Conservation (phyloP, 2,113 vertebrate species). For the Podilymbus podiceps region DNA sequence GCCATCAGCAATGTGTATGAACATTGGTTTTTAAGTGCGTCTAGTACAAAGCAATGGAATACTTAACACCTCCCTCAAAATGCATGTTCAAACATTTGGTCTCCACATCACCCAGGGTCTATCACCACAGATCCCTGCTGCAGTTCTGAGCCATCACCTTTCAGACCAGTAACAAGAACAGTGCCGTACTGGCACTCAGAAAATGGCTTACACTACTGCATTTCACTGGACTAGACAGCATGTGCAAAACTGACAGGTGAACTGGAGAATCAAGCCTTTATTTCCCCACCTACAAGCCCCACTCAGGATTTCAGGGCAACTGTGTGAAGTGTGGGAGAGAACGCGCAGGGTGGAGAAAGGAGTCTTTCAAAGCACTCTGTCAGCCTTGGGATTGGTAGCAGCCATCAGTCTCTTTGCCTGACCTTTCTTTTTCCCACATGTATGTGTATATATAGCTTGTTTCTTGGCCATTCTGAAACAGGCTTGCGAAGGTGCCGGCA, state of each 20-base stretch:
- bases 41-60: not conserved
- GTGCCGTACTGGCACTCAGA: not conserved
- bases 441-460: not conserved
- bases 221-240: not conserved
- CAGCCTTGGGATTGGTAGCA: not conserved
- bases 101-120: not conserved
- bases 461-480: not conserved
- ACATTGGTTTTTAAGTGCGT: not conserved
- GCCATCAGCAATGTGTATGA: not conserved
- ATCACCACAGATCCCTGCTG: not conserved
- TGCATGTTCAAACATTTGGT: not conserved
- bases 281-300: not conserved
- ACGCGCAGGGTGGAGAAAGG: not conserved
- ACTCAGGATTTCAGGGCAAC: not conserved
- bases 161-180: not conserved
- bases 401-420: not conserved
- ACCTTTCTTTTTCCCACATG: not conserved
- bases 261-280: not conserved
- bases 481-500: not conserved
- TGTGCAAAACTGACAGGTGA: not conserved
- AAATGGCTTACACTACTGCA: not conserved
- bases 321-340: fast-evolving
- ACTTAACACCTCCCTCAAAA: not conserved
- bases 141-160: not conserved
- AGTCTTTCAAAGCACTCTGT: not conserved